Conservation (phyloP, 2,113 vertebrate species). For the Lagopus muta region DNA sequence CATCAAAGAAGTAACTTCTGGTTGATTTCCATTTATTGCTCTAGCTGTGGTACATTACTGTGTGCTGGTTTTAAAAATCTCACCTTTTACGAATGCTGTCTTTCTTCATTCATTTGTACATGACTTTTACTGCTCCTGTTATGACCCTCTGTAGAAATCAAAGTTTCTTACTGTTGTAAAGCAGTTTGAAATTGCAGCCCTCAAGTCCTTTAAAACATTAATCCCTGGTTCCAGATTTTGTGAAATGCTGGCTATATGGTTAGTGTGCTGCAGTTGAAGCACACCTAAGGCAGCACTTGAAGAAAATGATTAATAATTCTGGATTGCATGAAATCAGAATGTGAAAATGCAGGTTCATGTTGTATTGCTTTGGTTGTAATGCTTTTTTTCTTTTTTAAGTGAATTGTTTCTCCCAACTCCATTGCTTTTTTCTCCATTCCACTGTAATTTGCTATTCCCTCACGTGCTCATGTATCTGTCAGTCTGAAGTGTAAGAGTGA, state of each 20-base stretch:
- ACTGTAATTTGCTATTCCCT: background rate
- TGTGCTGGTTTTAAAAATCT: background rate
- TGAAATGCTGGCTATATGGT: slow-evolving; percentile 2
- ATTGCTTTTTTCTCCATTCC: background rate
- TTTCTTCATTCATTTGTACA: background rate
- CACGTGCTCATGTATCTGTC: background rate
- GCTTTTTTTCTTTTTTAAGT: background rate
- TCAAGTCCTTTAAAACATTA: slow-evolving; percentile 10
- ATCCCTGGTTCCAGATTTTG: background rate
- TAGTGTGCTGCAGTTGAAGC: slow-evolving; percentile 18
- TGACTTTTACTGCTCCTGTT: background rate
- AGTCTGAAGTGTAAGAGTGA: background rate
- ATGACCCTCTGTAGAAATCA: background rate
- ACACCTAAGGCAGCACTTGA: background rate
- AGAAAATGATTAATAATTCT: background rate
- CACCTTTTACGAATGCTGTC: background rate
- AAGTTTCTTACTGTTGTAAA: background rate
- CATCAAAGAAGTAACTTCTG: background rate
- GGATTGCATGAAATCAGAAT: background rate
- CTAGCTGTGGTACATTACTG: background rate
- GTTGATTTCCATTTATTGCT: background rate
- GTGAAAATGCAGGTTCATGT: background rate
- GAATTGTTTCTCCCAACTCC: background rate
- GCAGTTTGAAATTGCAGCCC: slow-evolving; percentile 12
- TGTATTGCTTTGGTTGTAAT: background rate